These are phyloP conservation scores for Pseudochromis fuscus DNA, from an alignment of 2,797 vertebrate genomes.

Conservation along the genomic window DNA sequence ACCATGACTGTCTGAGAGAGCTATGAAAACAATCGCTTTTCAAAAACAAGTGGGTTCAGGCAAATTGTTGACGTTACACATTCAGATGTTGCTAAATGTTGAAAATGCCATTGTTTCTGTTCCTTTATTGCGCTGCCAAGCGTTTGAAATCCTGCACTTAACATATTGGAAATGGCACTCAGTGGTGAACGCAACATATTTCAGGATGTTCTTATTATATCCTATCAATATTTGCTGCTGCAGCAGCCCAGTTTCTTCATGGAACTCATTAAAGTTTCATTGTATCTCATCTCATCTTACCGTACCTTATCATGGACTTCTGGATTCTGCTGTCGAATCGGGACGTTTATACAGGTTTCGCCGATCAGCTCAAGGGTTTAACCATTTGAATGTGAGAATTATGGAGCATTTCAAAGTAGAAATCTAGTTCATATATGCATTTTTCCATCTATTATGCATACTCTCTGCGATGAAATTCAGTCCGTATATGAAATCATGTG, in stretches of 20 bases:
- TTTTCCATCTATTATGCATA: background rate
- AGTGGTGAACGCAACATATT: conserved; percentile 39
- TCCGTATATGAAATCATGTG: background rate
- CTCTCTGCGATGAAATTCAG: background rate
- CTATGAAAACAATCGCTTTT: conserved; percentile 51
- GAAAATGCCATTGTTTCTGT: conserved; percentile 39
- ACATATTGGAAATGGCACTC: conserved; percentile 35
- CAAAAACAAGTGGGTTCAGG: conserved; percentile 40
- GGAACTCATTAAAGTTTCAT: conserved; percentile 73
- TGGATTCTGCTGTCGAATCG: conserved; percentile 9
- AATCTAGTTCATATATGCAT: background rate
- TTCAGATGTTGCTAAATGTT: conserved; percentile 48
- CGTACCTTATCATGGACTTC: conserved; percentile 30
- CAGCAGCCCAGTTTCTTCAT: conserved; percentile 37
- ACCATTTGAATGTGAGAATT: conserved; percentile 22
- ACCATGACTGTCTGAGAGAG: conserved; percentile 60
- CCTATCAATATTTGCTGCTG: conserved; percentile 56
- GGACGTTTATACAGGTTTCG: conserved; percentile 21
- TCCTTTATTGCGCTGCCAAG: conserved; percentile 37
- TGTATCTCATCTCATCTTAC: conserved; percentile 49
- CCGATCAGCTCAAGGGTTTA: conserved; percentile 28
- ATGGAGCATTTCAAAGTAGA: background rate
- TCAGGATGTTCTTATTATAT: conserved; percentile 61
- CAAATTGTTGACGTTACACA: conserved; percentile 47
- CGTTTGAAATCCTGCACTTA: conserved; percentile 33